Conservation (phyloP, 2,113 vertebrate genomes). For the Pelvicachromis taeniatus region DNA sequence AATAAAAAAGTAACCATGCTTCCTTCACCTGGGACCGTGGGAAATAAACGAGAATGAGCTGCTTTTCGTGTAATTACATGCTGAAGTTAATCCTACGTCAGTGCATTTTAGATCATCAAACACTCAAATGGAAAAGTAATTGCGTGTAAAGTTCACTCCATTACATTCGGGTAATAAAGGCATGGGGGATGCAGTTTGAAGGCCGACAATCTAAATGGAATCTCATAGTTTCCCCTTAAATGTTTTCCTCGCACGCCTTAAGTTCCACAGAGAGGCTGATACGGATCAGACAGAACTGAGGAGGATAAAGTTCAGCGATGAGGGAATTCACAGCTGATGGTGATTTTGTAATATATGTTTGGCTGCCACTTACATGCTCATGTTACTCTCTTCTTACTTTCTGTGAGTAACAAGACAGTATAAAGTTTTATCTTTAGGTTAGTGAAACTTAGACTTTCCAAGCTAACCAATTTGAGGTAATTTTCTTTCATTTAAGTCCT, state of each 20-base stretch:
- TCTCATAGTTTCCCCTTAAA: slow-evolving; percentile 41
- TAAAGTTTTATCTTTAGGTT: background rate
- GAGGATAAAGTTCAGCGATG: slow-evolving; percentile 43
- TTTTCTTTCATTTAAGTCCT: background rate
- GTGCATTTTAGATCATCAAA: slow-evolving; percentile 23
- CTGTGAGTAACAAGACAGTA: background rate
- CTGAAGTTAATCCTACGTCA: background rate
- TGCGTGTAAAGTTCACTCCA: slow-evolving; percentile 21
- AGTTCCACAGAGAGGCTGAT: slow-evolving; percentile 22
- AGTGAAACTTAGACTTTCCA: background rate
- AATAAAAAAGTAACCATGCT: background rate
- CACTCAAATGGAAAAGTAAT: slow-evolving; percentile 22
- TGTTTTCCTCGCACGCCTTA: slow-evolving; percentile 7
- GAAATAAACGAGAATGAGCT: background rate
- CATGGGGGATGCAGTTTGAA: slow-evolving; percentile 20
- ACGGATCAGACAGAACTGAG: slow-evolving; percentile 42
- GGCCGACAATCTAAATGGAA: slow-evolving; percentile 54
- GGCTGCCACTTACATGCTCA: background rate
- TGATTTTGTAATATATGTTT: background rate
- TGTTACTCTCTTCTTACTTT: background rate
- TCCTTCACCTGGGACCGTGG: background rate
- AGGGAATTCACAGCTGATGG: background rate
- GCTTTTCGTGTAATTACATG: background rate
- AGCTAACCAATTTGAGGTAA: background rate
- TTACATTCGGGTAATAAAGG: slow-evolving; percentile 36